Conservation (phyloP, 1,140 invertebrate genomes). For the Geopemphigus sp. region DNA sequence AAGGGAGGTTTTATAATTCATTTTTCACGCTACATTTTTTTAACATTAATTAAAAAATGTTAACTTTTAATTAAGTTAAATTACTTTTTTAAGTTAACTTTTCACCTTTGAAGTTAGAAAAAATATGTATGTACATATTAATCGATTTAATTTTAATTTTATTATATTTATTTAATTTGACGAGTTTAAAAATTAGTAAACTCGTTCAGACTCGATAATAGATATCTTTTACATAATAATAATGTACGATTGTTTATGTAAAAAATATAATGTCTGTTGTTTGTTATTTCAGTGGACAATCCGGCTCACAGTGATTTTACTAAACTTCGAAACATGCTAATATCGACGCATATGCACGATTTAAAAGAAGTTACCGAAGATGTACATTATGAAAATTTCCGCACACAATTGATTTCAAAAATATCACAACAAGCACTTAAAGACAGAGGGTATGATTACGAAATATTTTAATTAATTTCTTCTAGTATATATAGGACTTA, state of each 20-base stretch:
- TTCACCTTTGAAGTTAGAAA: too few relatives aligned
- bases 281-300: conserved; percentile 78
- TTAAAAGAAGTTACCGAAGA: conserved; percentile 92
- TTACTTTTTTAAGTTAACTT: too few relatives aligned
- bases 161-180: too few relatives aligned
- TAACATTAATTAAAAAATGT: too few relatives aligned
- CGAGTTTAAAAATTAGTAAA: too few relatives aligned
- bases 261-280: too few relatives aligned
- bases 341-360: conserved; percentile 94
- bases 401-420: conserved; percentile 85
- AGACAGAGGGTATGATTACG: conserved; percentile 62
- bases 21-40: too few relatives aligned
- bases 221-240: neutral
- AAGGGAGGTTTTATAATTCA: too few relatives aligned
- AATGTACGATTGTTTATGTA: neutral
- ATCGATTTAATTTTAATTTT: too few relatives aligned
- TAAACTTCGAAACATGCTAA: conserved; percentile 93
- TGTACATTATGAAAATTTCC: conserved; percentile 95
- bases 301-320: conserved; percentile 96
- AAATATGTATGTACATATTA: too few relatives aligned
- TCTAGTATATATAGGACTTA: neutral
- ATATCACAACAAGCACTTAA: conserved; percentile 81
- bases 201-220: neutral
- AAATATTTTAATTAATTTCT: neutral
- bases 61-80: too few relatives aligned